Conservation (phyloP, 2,113 vertebrate species). For the Cryptotis parvus region DNA sequence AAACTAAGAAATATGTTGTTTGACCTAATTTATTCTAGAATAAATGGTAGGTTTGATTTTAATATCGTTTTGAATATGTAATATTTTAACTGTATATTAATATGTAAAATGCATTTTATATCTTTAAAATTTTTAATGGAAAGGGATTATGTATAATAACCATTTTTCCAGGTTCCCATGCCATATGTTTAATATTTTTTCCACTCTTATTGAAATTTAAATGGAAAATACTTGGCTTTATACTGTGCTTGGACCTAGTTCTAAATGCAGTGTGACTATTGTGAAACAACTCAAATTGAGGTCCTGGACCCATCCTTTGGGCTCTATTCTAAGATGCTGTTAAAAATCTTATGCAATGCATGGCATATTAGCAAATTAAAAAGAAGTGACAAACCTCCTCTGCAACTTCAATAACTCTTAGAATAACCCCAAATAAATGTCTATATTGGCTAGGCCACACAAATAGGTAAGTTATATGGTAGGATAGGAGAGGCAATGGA, state of each 20-base stretch:
- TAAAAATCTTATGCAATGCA: slow-evolving; percentile 83
- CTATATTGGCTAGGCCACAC: background rate
- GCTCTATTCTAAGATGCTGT: slow-evolving; percentile 81
- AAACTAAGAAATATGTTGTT: slow-evolving; percentile 73
- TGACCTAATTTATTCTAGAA: slow-evolving; percentile 56
- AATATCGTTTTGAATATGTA: slow-evolving; percentile 3
- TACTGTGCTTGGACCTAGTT: slow-evolving; percentile 76
- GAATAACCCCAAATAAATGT: slow-evolving; percentile 73
- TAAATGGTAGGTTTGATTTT: background rate
- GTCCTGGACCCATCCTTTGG: slow-evolving; percentile 83
- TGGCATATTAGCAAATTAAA: slow-evolving; percentile 85
- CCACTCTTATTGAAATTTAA: slow-evolving; percentile 83
- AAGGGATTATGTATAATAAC: slow-evolving; percentile 41
- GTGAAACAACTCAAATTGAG: slow-evolving; percentile 85
- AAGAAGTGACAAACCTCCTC: slow-evolving; percentile 79
- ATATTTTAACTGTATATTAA: background rate
- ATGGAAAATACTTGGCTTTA: slow-evolving; percentile 84
- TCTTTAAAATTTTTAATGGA: slow-evolving; percentile 23
- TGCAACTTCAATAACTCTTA: slow-evolving; percentile 78
- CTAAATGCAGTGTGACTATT: slow-evolving; percentile 76
- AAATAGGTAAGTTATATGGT: background rate
- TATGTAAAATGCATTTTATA: background rate
- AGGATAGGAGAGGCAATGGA: slow-evolving; percentile 23
- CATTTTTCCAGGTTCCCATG: slow-evolving; percentile 55
- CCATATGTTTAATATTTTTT: slow-evolving; percentile 76